These are phyloP conservation scores for Parnassius apollo DNA, from an alignment of 2,888 invertebrate genomes.

Conservation along the genomic window DNA sequence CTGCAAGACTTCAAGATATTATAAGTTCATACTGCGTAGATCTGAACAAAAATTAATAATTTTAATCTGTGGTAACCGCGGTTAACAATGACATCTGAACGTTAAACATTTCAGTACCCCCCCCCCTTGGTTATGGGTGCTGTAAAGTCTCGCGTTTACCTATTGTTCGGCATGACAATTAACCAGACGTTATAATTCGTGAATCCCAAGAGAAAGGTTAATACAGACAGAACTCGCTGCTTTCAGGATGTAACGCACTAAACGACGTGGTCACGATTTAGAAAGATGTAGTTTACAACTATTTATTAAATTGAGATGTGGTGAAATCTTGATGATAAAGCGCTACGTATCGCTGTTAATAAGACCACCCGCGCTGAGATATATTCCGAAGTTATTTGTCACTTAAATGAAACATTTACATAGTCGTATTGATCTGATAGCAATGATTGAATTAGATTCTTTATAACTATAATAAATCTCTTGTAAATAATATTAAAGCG, in stretches of 20 bases:
- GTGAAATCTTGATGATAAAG: conserved; percentile 70
- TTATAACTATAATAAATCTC: no score
- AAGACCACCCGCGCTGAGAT: conserved; percentile 58
- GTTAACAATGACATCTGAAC: no score
- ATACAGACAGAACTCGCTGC: conserved; percentile 42
- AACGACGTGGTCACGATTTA: conserved; percentile 51
- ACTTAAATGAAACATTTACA: conserved; percentile 35
- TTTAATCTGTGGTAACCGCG: no score
- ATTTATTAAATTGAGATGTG: conserved; percentile 42
- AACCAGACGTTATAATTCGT: conserved; percentile 41
- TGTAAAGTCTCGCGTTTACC: background rate
- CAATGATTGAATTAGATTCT: conserved; percentile 4
- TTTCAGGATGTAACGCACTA: conserved; percentile 39
- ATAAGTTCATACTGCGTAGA: no score
- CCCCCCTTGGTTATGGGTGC: no score
- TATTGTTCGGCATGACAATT: conserved; percentile 44
- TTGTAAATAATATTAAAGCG: no score
- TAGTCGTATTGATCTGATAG: conserved; percentile 22
- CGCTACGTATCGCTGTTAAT: conserved; percentile 42
- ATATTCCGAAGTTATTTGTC: conserved; percentile 57
- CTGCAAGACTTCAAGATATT: no score
- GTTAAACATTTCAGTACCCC: no score
- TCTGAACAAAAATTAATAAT: no score
- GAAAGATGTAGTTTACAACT: conserved; percentile 38
- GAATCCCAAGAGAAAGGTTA: conserved; percentile 58